Evolutionary conservation across 2,113 vertebrate species (phyloP).

Genomic region (Salvator merianae): DNA sequence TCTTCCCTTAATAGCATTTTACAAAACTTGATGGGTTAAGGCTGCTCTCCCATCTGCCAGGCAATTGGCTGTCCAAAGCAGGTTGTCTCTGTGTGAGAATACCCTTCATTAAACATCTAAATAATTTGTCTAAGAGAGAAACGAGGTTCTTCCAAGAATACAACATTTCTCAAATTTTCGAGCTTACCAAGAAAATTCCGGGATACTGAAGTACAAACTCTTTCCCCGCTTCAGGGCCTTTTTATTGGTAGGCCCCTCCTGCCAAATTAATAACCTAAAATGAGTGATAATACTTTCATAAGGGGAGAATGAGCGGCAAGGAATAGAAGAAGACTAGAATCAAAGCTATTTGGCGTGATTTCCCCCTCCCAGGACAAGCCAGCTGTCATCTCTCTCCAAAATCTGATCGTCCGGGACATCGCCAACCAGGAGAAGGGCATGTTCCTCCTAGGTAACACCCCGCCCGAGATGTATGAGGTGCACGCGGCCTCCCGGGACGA

Average conservation of each 20-base stretch:
- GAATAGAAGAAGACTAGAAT: background rate
- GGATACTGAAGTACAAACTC: no score
- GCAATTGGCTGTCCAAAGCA: no score
- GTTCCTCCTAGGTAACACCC: conserved; percentile 86
- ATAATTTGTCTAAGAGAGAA: background rate
- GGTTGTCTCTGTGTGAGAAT: no score
- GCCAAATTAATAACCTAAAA: background rate
- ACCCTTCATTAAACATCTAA: background rate
- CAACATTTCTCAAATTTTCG: no score
- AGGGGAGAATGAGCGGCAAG: background rate
- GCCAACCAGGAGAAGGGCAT: conserved; percentile 94
- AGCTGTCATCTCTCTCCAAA: conserved; percentile 86
- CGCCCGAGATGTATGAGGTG: conserved; percentile 94
- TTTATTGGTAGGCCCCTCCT: background rate
- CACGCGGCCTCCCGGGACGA: conserved; percentile 86
- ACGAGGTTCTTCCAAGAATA: no score
- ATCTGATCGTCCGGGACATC: conserved; percentile 88
- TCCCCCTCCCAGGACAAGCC: conserved; percentile 81
- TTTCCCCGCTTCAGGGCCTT: no score
- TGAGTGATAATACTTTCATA: background rate
- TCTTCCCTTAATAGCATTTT: no score
- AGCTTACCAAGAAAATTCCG: no score
- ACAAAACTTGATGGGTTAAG: no score
- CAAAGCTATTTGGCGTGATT: background rate
- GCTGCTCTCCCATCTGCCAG: no score